Conservation (phyloP, 1,140 invertebrate species). For the Phymastichus coffea region DNA sequence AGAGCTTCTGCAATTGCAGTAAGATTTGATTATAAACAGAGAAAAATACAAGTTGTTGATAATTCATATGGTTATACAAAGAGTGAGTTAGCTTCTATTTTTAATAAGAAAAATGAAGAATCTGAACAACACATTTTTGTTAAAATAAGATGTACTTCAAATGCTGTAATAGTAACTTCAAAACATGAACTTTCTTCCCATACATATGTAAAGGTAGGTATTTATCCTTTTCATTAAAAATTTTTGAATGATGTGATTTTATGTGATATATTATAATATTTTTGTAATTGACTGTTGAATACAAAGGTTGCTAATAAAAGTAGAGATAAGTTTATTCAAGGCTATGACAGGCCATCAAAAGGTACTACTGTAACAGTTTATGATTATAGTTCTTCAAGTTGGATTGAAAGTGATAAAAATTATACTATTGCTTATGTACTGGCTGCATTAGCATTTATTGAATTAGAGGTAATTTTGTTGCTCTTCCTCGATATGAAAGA, state of each 20-base stretch:
- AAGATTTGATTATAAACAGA: constrained; percentile 32
- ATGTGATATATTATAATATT: constrained; percentile 14
- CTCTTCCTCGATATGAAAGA: too few species aligned
- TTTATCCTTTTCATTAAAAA: too few species aligned
- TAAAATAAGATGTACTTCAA: constrained; percentile 24
- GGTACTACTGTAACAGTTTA: constrained; percentile 43
- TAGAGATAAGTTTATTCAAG: constrained; percentile 22
- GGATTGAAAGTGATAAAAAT: constrained; percentile 17
- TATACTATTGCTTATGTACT: constrained; percentile 19
- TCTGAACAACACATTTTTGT: constrained; percentile 27
- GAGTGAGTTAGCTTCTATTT: constrained; percentile 28
- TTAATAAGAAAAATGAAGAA: constrained; percentile 14
- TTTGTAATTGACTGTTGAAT: not conserved
- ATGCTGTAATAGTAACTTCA: constrained; percentile 37
- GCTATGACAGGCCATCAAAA: constrained; percentile 32
- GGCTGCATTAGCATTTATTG: constrained; percentile 33
- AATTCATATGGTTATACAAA: constrained; percentile 42
- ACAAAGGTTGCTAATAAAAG: not conserved
- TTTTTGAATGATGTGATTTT: constrained; percentile 13
- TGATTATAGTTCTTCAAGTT: constrained; percentile 27
- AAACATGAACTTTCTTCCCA: constrained; percentile 23
- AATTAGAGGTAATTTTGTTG: constrained; percentile 34
- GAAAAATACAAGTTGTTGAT: constrained; percentile 45
- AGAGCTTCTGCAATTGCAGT: constrained; percentile 39
- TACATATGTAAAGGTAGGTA: constrained; percentile 40